Evolutionary conservation across 2,888 invertebrate species (phyloP), one percentile per base, ranked within the genome.

Genomic region (Philopedon plagiatum): DNA sequence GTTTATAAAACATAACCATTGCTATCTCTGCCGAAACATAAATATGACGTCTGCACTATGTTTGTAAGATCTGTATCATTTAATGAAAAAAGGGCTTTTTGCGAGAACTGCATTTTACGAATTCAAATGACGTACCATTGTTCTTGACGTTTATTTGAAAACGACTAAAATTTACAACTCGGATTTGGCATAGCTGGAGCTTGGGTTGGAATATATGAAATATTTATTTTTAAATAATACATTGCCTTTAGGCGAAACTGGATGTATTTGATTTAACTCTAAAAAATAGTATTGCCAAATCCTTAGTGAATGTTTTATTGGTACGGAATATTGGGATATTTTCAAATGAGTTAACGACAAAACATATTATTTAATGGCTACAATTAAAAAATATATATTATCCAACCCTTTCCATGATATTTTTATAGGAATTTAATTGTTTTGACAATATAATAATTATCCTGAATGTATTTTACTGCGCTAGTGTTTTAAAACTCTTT

Each of bases 21-120:
- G 34, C 11, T 34, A 34, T 13, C 15, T 15, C n/a, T 13, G 21
- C 46, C 19, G 21, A 46, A 46, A 21, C 51, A 29, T 13, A 54
- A 46, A 46, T 29, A 54, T 23, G 32, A 29, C 9, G 51, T 32
- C 29, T 32, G 51, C 51, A 29, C 51, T 54, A 29, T 54, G 29
- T 72, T 62, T 44, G 46, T 60, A 41, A 49, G 49, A 65, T 57
- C 32, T 13, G 29, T 57, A 57, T 65, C 49, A 51, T 63, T 63
- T 63, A 54, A 49, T 51, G 63, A 37, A 49, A 63, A 54, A 29
- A 29, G 51, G 11, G 5, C 51, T 8, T 54, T 54, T 54, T 54
- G 29, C 29, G 29, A 18, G 15, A 15, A 29, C 1, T 29, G 29
- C 29, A 29, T 15, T 54, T 29, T 29, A 29, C 51, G 51, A 54